phyloP scores from a whole-genome alignment of 2,888 invertebrate genomes.

The Drosophila nigritarsus region DNA sequence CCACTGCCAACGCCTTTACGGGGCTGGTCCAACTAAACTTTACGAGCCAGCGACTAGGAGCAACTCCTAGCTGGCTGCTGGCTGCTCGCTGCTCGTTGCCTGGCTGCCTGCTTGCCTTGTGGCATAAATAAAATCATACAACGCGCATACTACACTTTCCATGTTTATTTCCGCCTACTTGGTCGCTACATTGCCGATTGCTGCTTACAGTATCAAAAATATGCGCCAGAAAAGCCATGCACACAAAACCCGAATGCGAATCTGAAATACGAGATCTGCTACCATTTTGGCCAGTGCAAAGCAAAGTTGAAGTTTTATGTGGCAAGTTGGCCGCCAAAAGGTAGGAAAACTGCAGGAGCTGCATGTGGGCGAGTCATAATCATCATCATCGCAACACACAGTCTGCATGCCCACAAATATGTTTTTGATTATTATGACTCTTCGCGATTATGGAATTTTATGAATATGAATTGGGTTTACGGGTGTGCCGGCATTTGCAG shows the following conservation, averaged over 20 bases:
- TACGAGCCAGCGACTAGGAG: slow-evolving; percentile 64
- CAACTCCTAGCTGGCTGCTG: slow-evolving; percentile 34
- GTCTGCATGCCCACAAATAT: slow-evolving; percentile 77
- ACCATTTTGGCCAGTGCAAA: slow-evolving; percentile 39
- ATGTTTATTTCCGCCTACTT: slow-evolving; percentile 76
- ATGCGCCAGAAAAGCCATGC: slow-evolving; percentile 38
- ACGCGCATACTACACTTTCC: slow-evolving; percentile 24
- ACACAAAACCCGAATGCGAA: slow-evolving; percentile 13
- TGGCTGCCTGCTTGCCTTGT: slow-evolving; percentile 23
- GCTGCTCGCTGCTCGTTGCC: slow-evolving; percentile 8
- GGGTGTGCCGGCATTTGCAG: slow-evolving; percentile 47
- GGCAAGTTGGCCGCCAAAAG: slow-evolving; percentile 49
- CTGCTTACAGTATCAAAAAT: slow-evolving; percentile 62
- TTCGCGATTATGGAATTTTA: slow-evolving; percentile 82
- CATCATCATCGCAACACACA: slow-evolving; percentile 8
- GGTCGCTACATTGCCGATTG: slow-evolving; percentile 73
- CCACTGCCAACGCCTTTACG: slow-evolving; percentile 77
- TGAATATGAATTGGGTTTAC: slow-evolving; percentile 76
- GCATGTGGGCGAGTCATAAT: slow-evolving; percentile 18
- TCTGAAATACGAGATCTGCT: slow-evolving; percentile 19
- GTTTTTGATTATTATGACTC: slow-evolving; percentile 82
- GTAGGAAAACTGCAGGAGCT: slow-evolving; percentile 21
- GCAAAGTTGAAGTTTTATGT: slow-evolving; percentile 77
- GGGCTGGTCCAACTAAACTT: slow-evolving; percentile 73
- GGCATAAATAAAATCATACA: slow-evolving; percentile 78